Evolutionary conservation across 2,888 invertebrate species (phyloP).

Genomic region (Bursaphelenchus okinawaensis): DNA sequence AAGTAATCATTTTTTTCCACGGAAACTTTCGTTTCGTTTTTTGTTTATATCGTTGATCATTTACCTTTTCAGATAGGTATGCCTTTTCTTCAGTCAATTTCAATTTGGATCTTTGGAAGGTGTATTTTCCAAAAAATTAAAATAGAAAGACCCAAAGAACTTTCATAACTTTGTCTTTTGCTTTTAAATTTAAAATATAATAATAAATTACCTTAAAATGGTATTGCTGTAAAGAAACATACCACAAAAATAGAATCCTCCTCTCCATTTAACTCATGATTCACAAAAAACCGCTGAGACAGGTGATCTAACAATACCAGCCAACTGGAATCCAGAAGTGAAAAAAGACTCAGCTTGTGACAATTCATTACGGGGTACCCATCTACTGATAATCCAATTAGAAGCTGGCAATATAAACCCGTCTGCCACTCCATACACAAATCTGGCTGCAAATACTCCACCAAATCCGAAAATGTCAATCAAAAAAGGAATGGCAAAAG

Average conservation of each 20-base stretch:
- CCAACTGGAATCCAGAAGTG: constrained; percentile 42
- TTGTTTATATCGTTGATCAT: constrained; percentile 10
- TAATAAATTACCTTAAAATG: too few relatives aligned
- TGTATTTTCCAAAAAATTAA: constrained; percentile 31
- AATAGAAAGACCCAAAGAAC: constrained; percentile 35
- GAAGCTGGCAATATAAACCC: constrained; percentile 42
- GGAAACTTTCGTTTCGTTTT: constrained; percentile 15
- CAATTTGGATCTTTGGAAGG: constrained; percentile 34
- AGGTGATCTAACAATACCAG: constrained; percentile 36
- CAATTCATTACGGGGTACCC: constrained; percentile 44
- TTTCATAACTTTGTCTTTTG: too few relatives aligned
- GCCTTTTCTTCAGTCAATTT: constrained; percentile 31
- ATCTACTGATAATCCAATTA: constrained; percentile 41
- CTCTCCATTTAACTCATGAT: constrained; percentile 36
- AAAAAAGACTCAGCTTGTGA: constrained; percentile 39
- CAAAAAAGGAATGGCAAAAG: constrained; percentile 36
- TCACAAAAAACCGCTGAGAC: constrained; percentile 39
- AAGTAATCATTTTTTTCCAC: constrained; percentile 22
- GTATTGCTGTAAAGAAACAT: constrained; percentile 10
- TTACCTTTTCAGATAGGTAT: constrained; percentile 23
- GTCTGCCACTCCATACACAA: constrained; percentile 47
- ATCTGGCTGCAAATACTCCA: constrained; percentile 35
- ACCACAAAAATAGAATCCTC: constrained; percentile 42
- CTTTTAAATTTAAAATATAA: too few relatives aligned
- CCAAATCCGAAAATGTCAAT: constrained; percentile 32